Conservation (phyloP, 1,140 invertebrate genomes). For the Anagrus nilaparvatae region DNA sequence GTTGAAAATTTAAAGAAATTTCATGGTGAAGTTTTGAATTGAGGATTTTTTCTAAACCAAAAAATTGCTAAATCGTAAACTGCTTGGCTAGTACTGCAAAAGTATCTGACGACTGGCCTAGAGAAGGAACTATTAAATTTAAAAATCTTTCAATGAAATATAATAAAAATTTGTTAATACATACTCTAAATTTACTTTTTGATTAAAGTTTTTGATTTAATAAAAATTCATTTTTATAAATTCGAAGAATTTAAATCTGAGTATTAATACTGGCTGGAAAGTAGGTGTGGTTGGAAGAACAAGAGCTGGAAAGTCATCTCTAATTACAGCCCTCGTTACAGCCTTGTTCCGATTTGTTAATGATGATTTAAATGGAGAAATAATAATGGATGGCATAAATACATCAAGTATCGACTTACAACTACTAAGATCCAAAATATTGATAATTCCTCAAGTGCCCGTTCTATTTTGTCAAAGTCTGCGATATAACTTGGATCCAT, state of each 20-base stretch:
- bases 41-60: no score
- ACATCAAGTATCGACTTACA: conserved; percentile 49
- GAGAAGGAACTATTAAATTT: conserved; percentile 57
- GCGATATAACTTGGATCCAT: conserved; percentile 73
- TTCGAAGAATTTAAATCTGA: no score
- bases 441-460: conserved; percentile 73
- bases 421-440: conserved; percentile 55
- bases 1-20: no score
- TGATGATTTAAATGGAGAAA: conserved; percentile 19
- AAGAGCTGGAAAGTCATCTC: conserved; percentile 69
- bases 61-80: no score
- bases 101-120: conserved; percentile 65
- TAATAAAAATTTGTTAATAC: no score
- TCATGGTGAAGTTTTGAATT: no score
- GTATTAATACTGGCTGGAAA: no score
- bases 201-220: no score
- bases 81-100: no score
- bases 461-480: conserved; percentile 65
- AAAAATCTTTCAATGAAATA: conserved; percentile 54
- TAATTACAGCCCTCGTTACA: conserved; percentile 56
- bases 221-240: no score
- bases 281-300: conserved; percentile 59
- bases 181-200: no score
- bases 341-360: conserved; percentile 55
- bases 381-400: conserved; percentile 28